Evolutionary conservation across 92 coral and sea anemone species (phyloP).

Genomic region (Umimayanthus chanpuru): DNA sequence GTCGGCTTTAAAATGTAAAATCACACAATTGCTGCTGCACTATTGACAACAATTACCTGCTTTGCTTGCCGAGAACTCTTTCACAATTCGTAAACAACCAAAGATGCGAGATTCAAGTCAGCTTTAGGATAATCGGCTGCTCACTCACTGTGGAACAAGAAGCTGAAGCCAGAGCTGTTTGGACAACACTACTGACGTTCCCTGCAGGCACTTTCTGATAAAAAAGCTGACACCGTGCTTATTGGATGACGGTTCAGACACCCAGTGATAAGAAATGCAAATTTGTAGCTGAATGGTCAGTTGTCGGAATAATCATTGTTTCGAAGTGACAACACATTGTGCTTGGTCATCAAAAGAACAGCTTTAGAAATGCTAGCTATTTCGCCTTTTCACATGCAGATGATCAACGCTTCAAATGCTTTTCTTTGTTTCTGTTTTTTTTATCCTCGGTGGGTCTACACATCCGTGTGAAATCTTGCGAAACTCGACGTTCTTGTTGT

Average conservation of each 20-base stretch:
- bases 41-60: not conserved
- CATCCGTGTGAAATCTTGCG: too few species aligned
- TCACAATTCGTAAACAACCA: not conserved
- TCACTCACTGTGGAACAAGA: not conserved
- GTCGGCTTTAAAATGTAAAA: not conserved
- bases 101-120: not conserved
- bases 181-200: not conserved
- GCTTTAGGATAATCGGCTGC: not conserved
- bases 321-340: not conserved
- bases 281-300: not conserved
- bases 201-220: not conserved
- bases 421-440: too few species aligned
- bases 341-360: too few species aligned
- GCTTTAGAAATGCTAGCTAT: not conserved
- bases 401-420: not conserved
- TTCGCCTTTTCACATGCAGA: not conserved
- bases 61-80: not conserved
- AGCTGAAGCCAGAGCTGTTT: not conserved
- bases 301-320: not conserved
- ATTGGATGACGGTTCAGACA: not conserved
- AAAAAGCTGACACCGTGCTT: not conserved
- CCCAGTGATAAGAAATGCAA: not conserved
- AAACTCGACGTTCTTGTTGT: not conserved
- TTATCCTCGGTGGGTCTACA: too few species aligned
- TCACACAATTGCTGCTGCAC: not conserved